Evolutionary conservation across 2,113 vertebrate species (phyloP).

Genomic region (Arizona elegans): DNA sequence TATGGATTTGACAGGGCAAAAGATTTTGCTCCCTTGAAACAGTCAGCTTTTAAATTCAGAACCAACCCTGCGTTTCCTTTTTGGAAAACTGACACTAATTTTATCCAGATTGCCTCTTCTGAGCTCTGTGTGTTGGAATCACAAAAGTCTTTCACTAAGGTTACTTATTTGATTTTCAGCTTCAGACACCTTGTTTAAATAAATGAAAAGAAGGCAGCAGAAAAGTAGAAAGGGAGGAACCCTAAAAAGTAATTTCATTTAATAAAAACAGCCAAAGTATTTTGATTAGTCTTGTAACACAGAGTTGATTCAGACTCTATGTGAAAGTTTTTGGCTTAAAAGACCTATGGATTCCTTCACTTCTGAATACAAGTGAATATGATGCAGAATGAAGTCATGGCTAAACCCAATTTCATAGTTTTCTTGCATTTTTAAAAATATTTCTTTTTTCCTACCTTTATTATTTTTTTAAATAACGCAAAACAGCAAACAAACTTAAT

Average conservation of each 20-base stretch:
- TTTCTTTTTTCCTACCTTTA: neutral
- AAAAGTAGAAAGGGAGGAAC: constrained; percentile 14
- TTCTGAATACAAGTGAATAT: neutral
- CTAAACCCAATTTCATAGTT: neutral
- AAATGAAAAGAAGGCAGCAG: neutral
- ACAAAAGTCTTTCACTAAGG: constrained; percentile 33
- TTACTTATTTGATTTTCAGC: constrained; percentile 46
- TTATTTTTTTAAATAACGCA: neutral
- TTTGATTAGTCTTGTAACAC: neutral
- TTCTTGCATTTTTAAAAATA: neutral
- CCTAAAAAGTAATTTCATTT: neutral
- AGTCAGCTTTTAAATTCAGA: constrained; percentile 23
- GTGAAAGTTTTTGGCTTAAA: neutral
- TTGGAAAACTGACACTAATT: constrained; percentile 45
- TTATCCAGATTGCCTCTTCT: constrained; percentile 51
- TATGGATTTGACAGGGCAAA: neutral
- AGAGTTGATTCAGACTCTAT: neutral
- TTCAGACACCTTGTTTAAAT: constrained; percentile 28
- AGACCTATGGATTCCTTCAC: neutral
- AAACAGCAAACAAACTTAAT: neutral
- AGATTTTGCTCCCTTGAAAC: neutral
- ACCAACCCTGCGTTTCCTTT: constrained; percentile 35
- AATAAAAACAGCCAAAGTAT: neutral
- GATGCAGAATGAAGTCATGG: neutral
- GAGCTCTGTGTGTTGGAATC: constrained; percentile 41